Evolutionary conservation across 2,113 vertebrate species (phyloP).

Genomic region (Cinclus cinclus): DNA sequence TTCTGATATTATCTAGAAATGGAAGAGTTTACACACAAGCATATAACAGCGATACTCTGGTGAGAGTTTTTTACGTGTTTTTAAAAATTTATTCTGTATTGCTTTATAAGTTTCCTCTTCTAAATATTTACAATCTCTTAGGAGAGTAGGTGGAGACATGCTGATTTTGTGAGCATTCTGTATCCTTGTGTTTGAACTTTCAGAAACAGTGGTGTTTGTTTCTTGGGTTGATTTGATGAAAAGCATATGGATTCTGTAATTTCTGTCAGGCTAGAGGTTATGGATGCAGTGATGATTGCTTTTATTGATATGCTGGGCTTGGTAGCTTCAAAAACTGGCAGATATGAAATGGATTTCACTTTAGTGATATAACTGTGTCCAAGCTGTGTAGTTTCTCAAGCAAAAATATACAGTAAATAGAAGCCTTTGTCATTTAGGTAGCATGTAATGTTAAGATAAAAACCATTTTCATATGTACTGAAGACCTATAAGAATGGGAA

Average conservation of each 20-base stretch:
- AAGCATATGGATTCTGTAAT: neutral
- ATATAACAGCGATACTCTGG: constrained; percentile 94
- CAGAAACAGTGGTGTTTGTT: neutral
- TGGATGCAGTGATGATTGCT: neutral
- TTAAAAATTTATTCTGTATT: neutral
- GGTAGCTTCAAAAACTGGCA: neutral
- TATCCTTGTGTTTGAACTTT: neutral
- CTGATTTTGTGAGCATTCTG: neutral
- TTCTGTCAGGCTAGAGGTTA: neutral
- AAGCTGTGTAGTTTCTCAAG: neutral
- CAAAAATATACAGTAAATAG: neutral
- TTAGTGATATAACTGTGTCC: neutral
- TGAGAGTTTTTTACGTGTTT: constrained; percentile 61
- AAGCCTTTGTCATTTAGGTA: neutral
- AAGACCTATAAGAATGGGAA: neutral
- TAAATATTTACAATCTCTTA: neutral
- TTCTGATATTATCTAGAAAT: constrained; percentile 88
- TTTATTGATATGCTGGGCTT: neutral
- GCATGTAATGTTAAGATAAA: neutral
- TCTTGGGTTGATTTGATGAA: neutral
- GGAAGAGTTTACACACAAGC: constrained; percentile 92
- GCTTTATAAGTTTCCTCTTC: neutral
- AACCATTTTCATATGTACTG: neutral
- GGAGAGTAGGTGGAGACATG: neutral
- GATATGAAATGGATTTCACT: neutral